phyloP scores from a whole-genome alignment of 2,888 invertebrate genomes.

The Eupithecia pulchellata region DNA sequence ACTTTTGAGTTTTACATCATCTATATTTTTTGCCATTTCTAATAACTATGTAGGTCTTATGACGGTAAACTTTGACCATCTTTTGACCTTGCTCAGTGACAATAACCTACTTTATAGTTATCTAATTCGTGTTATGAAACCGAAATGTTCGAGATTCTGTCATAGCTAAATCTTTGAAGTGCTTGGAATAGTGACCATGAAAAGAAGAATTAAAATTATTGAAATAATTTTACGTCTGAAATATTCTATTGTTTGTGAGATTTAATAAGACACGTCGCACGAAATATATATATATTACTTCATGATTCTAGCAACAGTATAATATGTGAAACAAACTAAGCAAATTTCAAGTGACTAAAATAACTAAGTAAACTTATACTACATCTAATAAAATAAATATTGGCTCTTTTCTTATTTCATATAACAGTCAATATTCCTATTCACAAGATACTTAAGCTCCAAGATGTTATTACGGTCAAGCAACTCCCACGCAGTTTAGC shows the following conservation, averaged over 20 bases:
- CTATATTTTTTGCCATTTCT: neutral
- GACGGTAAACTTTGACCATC: neutral
- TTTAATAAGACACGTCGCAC: neutral
- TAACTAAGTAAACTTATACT: neutral
- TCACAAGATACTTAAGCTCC: neutral
- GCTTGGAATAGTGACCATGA: conserved; percentile 18
- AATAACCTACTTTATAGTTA: conserved; percentile 26
- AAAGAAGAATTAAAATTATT: conserved; percentile 12
- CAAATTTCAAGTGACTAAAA: neutral
- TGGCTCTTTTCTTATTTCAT: neutral
- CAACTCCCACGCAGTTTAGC: conserved; percentile 27
- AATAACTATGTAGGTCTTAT: neutral
- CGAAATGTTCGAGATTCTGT: neutral
- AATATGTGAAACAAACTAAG: neutral
- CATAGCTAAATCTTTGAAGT: conserved; percentile 11
- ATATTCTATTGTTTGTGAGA: conserved; percentile 6
- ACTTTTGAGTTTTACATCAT: neutral
- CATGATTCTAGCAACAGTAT: neutral
- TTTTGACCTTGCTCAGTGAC: conserved; percentile 16
- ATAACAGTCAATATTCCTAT: neutral
- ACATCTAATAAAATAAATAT: neutral
- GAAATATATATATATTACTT: neutral
- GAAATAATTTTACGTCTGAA: neutral
- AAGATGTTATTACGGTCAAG: conserved; percentile 12
- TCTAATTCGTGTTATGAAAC: conserved; percentile 9